A percentile compares a stretch with the other conserved stretches of the same genome.
Conservation (phyloP, 2,113 vertebrate species). For the Macroglossus sobrinus region DNA sequence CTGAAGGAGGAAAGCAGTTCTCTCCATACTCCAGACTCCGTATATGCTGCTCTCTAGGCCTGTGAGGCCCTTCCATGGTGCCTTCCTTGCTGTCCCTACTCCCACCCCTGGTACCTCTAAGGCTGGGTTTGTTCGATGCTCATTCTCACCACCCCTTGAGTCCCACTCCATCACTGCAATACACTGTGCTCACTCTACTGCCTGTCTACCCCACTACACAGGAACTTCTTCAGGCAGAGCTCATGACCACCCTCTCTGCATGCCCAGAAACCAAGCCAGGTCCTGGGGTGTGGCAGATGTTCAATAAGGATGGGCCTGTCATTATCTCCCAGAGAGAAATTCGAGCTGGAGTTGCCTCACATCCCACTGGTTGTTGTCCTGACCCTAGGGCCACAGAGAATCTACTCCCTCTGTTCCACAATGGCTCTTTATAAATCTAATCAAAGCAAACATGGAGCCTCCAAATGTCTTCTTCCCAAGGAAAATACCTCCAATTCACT, state of each 20-base stretch:
- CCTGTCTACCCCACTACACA: background rate
- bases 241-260: background rate
- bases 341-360: background rate
- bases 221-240: background rate
- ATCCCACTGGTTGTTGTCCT: background rate
- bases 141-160: background rate
- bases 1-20: background rate
- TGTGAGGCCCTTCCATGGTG: background rate
- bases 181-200: background rate
- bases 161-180: background rate
- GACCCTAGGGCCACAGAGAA: background rate
- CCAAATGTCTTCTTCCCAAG: background rate
- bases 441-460: background rate
- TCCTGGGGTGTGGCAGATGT: background rate
- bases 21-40: background rate
- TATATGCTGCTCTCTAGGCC: accelerated
- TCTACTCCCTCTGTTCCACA: background rate
- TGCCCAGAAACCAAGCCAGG: background rate
- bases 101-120: background rate
- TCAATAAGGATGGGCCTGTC: background rate
- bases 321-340: background rate
- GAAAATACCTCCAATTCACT: background rate
- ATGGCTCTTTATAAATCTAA: background rate
- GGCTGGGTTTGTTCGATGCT: background rate
- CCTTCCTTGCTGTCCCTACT: background rate